Conservation (phyloP, 1,140 invertebrate genomes). For the Druon quercuslanigerum region DNA sequence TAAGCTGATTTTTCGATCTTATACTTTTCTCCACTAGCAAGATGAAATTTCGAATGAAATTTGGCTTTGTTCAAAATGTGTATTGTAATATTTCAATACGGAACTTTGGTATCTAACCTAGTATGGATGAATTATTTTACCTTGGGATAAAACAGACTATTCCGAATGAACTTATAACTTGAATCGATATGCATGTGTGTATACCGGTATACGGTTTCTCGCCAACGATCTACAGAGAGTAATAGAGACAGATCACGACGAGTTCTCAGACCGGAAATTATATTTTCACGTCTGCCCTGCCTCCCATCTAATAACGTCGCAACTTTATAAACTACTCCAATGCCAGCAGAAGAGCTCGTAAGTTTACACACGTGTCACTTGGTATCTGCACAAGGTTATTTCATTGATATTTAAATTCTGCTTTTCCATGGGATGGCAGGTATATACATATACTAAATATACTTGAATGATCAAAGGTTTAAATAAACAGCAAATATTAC, state of each 20-base stretch:
- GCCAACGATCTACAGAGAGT: slow-evolving; percentile 49
- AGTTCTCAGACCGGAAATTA: slow-evolving; percentile 62
- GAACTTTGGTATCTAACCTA: slow-evolving; percentile 47
- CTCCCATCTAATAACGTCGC: slow-evolving; percentile 51
- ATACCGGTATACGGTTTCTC: slow-evolving; percentile 32
- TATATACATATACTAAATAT: background rate
- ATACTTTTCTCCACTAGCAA: background rate
- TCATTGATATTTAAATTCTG: slow-evolving; percentile 45
- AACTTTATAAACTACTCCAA: slow-evolving; percentile 49
- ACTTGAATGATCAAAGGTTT: background rate
- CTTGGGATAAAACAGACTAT: slow-evolving; percentile 59
- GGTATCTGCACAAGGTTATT: slow-evolving; percentile 36
- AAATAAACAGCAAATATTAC: slow-evolving; percentile 28
- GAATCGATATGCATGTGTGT: slow-evolving; percentile 55
- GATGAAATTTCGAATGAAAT: slow-evolving; percentile 11
- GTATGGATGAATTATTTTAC: slow-evolving; percentile 64
- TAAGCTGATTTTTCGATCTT: too few species aligned
- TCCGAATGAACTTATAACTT: slow-evolving; percentile 59
- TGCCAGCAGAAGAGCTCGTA: slow-evolving; percentile 33
- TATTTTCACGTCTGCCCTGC: slow-evolving; percentile 60
- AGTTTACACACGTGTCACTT: slow-evolving; percentile 44
- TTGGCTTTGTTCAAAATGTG: slow-evolving; percentile 35
- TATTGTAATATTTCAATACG: slow-evolving; percentile 40
- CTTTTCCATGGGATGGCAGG: slow-evolving; percentile 30
- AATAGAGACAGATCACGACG: slow-evolving; percentile 60